A percentile compares a stretch with the other conserved stretches of the same genome.
Conservation (phyloP, 2,797 vertebrate species). For the Schizopygopsis pylzovi region DNA sequence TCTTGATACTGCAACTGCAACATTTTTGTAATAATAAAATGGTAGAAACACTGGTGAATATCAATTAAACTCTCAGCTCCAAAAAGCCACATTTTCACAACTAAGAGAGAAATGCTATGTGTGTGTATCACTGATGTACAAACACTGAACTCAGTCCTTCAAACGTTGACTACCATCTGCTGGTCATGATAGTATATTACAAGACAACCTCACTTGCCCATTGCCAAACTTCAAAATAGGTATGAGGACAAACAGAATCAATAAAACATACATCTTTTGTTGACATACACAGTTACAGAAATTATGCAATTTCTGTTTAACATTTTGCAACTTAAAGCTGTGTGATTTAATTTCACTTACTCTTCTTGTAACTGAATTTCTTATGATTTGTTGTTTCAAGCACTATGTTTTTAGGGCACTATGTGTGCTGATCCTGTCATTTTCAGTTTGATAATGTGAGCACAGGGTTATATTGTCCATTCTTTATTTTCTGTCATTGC, state of each 20-base stretch:
- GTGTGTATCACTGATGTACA: background rate
- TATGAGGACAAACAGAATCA: background rate
- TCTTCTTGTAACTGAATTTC: background rate
- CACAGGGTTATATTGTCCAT: background rate
- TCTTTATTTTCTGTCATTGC: too few species aligned
- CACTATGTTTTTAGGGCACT: background rate
- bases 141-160: background rate
- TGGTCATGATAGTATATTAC: slow-evolving; percentile 13
- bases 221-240: background rate
- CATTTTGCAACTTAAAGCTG: background rate
- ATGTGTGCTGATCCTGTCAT: background rate
- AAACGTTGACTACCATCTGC: slow-evolving; percentile 22
- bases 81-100: background rate
- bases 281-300: background rate
- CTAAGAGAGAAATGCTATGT: background rate
- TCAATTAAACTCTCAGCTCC: background rate
- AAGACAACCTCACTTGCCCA: background rate
- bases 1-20: too few species aligned
- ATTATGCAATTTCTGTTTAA: background rate
- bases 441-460: background rate
- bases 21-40: background rate
- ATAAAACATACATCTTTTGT: background rate
- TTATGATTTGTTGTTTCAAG: background rate
- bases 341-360: background rate
- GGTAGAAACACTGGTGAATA: background rate